Base-by-base conservation (phyloP, 2,113 vertebrate species). In the Halichoerus grypus region DNA sequence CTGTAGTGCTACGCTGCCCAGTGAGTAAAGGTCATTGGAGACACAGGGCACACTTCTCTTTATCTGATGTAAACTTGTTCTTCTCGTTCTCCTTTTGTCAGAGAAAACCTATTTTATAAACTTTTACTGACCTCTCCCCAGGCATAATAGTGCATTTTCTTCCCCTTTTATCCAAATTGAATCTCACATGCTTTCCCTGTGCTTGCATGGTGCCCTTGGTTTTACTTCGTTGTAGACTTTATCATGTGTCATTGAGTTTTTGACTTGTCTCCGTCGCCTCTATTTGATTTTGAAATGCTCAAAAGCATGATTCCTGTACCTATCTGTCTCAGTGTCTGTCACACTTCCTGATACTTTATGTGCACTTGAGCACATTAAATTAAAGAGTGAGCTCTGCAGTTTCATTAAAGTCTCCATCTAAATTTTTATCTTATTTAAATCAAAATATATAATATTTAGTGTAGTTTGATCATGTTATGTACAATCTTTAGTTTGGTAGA, bases 221-320 rank as follows among this genome's bases (percentile, higher is more conserved):
- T 95, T 90, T 90, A 84, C 33, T 91, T 53, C 36, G 9, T 26
- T 65, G 28, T 83, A 84, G n/a, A 89, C 28, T 21, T 39, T 67
- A 33, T 61, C 46, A 92, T 9, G 33, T 83, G 39, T 82, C 36
- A 57, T 24, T 61, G 53, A 63, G 4, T 18, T 10, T 79, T 74
- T 67, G 8, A 71, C 42, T 77, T 84, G 57, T 21, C 1, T 94
- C 67, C 4, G 1, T 95, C 18, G 88, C 26, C 28, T 8, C 11
- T 53, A 11, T 79, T n/a, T 26, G 10, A 57, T 7, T 33, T 42
- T 77, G 28, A 91, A 65, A 79, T 83, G 8, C 31, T 82, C n/a
- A 49, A 46, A 51, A 89, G 0, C 2, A 16, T 69, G 2, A 19
- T 61, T 94, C 24, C 24, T 7, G 8, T 33, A 36, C 3, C 13